Conservation (phyloP, 2,113 vertebrate genomes). For the Dendropsophus ebraccatus region DNA sequence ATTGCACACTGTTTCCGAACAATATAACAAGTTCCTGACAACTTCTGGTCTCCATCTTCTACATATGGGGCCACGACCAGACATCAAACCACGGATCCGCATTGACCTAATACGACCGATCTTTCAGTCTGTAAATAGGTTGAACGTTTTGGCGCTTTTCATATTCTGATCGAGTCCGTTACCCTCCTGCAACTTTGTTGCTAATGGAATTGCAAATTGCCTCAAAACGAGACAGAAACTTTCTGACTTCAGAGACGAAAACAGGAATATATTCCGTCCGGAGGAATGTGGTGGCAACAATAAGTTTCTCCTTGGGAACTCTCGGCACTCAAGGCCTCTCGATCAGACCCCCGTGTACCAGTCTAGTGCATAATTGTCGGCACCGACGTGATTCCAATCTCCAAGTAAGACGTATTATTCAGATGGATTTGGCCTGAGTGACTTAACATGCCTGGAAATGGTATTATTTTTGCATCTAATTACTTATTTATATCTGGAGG, state of each 20-base stretch:
- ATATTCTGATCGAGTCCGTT: not conserved
- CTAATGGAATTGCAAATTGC: not conserved
- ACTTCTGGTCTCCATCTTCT: no score
- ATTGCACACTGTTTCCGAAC: no score
- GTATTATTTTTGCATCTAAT: constrained; percentile 17
- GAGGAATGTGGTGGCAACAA: not conserved
- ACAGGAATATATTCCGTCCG: not conserved
- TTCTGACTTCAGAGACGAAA: not conserved
- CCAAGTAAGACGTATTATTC: not conserved
- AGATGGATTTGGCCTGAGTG: not conserved
- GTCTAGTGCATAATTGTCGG: not conserved
- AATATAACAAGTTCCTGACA: no score
- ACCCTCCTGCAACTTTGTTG: not conserved
- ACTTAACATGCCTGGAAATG: not conserved
- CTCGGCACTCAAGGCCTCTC: not conserved
- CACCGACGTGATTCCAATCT: not conserved
- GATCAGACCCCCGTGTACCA: not conserved
- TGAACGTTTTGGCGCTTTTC: no score
- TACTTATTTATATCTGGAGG: constrained; percentile 23
- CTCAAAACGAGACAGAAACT: not conserved
- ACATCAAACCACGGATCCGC: no score
- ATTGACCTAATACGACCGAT: no score
- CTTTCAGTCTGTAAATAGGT: no score
- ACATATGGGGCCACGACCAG: no score
- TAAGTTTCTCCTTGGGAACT: not conserved